Percentiles rank a stretch among this genome's conserved stretches.
Evolutionary conservation across 1,140 invertebrate genomes (phyloP).

Genomic region (Bombus affinis): DNA sequence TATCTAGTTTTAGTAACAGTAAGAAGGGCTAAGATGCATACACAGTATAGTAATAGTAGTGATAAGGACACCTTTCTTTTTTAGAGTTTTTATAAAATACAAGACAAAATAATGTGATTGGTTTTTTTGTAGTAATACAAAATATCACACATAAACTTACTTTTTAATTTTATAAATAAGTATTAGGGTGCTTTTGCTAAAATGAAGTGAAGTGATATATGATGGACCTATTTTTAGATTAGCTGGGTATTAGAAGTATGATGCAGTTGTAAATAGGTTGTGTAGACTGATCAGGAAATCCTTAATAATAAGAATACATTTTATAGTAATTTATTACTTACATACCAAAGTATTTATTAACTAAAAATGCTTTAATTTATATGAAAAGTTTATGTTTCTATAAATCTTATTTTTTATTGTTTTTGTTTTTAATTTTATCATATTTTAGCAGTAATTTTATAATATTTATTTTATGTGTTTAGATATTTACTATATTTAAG

Average conservation of each 20-base stretch:
- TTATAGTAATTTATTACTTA: constrained; percentile 43
- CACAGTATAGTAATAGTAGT: not conserved
- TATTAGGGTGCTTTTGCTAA: constrained; percentile 58
- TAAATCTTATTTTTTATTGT: not conserved
- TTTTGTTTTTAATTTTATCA: constrained; percentile 6
- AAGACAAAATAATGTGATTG: constrained; percentile 39
- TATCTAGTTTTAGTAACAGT: constrained; percentile 44
- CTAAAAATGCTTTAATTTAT: constrained; percentile 42
- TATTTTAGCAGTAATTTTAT: not conserved
- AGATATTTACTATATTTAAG: constrained; percentile 2
- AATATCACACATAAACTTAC: constrained; percentile 35
- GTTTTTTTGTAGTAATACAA: constrained; percentile 33
- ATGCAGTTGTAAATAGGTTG: constrained; percentile 63
- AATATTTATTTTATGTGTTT: not conserved
- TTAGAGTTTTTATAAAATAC: not conserved
- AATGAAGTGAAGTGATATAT: constrained; percentile 57
- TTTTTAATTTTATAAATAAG: constrained; percentile 52
- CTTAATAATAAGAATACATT: constrained; percentile 57
- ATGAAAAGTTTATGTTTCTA: not conserved
- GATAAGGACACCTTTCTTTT: not conserved
- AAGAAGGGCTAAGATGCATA: constrained; percentile 26
- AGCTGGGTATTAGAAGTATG: constrained; percentile 48
- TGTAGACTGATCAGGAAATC: constrained; percentile 36
- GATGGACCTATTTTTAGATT: constrained; percentile 61
- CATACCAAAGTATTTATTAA: not conserved